Percentiles rank a stretch among this genome's conserved stretches.
These are phyloP conservation scores for Zophobas atratus DNA, from an alignment of 1,140 invertebrate species.

Conservation along the genomic window DNA sequence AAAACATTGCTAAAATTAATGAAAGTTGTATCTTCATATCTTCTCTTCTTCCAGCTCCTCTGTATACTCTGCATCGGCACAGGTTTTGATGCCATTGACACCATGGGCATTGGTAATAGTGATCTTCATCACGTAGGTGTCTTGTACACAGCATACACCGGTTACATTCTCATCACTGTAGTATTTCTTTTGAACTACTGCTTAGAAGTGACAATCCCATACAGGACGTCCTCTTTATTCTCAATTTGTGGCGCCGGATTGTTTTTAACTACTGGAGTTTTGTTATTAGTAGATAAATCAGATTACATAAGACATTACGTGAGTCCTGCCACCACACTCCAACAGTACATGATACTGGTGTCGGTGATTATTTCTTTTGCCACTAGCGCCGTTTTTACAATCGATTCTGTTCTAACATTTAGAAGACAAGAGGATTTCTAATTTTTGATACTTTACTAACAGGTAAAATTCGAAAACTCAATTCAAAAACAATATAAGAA, in stretches of 20 bases:
- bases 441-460: conserved; percentile 9
- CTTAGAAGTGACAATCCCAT: conserved; percentile 77
- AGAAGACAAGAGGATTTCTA: conserved; percentile 61
- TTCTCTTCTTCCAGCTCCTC: conserved; percentile 44
- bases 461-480: conserved; percentile 3
- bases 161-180: conserved; percentile 76
- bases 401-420: conserved; percentile 71
- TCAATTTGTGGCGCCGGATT: conserved; percentile 73
- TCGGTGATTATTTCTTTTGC: conserved; percentile 71
- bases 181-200: conserved; percentile 74
- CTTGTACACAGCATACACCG: conserved; percentile 71
- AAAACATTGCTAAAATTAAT: no score
- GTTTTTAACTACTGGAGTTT: conserved; percentile 74
- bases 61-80: conserved; percentile 68
- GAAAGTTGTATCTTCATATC: no score
- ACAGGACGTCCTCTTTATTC: conserved; percentile 75
- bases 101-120: conserved; percentile 62
- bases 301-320: conserved; percentile 69
- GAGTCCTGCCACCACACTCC: conserved; percentile 69
- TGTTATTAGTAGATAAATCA: conserved; percentile 60
- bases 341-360: conserved; percentile 74
- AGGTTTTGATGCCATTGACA: conserved; percentile 72
- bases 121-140: conserved; percentile 71
- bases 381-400: conserved; percentile 68
- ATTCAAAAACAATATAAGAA: conserved; percentile 3